Percentiles rank a stretch among this genome's conserved stretches.
These are phyloP conservation scores for Megalops atlanticus DNA, from an alignment of 2,113 vertebrate genomes.

Conservation along the genomic window DNA sequence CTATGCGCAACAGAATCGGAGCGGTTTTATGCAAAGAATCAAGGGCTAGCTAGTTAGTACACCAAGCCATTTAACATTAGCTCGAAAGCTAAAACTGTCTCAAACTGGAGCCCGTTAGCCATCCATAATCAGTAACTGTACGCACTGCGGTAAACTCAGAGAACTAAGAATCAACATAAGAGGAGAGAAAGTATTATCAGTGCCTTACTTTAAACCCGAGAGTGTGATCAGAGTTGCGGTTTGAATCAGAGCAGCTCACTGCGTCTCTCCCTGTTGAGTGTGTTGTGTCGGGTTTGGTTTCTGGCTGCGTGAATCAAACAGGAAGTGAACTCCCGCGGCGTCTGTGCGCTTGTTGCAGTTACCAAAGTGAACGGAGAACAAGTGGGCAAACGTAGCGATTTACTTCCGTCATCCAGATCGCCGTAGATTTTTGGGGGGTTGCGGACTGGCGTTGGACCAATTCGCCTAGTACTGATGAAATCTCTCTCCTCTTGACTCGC, in stretches of 20 bases:
- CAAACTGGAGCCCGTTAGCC: background rate
- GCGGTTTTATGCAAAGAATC: conserved; percentile 26
- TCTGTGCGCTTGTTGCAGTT: conserved; percentile 52
- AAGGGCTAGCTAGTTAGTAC: background rate
- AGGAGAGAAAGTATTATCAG: background rate
- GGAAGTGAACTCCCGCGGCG: conserved; percentile 42
- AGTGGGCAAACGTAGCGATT: background rate
- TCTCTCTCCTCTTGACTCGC: no score
- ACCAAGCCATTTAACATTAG: no score
- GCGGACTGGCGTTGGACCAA: background rate
- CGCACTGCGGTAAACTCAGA: background rate
- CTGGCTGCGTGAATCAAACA: conserved; percentile 39
- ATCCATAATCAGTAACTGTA: background rate
- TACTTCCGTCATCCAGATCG: background rate
- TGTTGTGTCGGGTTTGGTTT: background rate
- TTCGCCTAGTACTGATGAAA: background rate
- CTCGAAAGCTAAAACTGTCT: no score
- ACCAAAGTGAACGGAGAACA: conserved; percentile 36
- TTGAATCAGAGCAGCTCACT: conserved; percentile 26
- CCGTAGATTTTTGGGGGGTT: no score
- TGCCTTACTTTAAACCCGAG: conserved; percentile 20
- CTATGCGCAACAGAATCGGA: conserved; percentile 22
- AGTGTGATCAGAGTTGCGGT: conserved; percentile 23
- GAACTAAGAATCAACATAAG: background rate
- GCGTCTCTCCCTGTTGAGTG: conserved; percentile 17